A percentile compares a stretch with the other conserved stretches of the same genome.
These are phyloP conservation scores for Rhagonycha fulva DNA, from an alignment of 2,888 invertebrate genomes.

Conservation along the genomic window DNA sequence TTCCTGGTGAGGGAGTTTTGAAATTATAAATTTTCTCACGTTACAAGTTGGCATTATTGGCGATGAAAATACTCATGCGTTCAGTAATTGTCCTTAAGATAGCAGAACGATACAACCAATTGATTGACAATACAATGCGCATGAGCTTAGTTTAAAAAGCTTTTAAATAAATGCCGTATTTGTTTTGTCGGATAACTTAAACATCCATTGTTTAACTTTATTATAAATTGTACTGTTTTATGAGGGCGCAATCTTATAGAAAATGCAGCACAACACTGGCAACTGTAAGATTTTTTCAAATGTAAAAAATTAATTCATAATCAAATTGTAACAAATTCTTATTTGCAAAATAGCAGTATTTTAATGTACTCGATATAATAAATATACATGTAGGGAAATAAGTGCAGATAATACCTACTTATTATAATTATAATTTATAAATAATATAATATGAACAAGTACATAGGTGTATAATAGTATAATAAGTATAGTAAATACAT, in stretches of 20 bases:
- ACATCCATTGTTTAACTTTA: slow-evolving; percentile 22
- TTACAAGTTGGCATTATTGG: neutral
- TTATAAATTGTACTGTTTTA: slow-evolving; percentile 24
- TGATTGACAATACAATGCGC: slow-evolving; percentile 29
- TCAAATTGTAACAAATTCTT: neutral
- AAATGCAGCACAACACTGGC: neutral
- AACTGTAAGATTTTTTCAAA: neutral
- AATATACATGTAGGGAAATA: too few relatives aligned
- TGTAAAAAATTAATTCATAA: neutral
- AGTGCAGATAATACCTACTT: too few relatives aligned
- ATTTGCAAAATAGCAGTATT: neutral
- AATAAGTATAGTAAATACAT: too few relatives aligned
- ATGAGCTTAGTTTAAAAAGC: slow-evolving; percentile 22
- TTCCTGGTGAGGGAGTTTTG: slow-evolving; percentile 8
- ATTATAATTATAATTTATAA: too few relatives aligned
- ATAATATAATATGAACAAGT: too few relatives aligned
- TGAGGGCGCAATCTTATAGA: slow-evolving; percentile 6
- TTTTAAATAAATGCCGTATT: slow-evolving; percentile 27
- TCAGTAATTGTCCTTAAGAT: slow-evolving; percentile 26
- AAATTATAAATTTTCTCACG: neutral
- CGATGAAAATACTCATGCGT: slow-evolving; percentile 8
- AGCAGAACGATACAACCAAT: slow-evolving; percentile 20
- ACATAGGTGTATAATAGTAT: too few relatives aligned
- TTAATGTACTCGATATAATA: neutral
- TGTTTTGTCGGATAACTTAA: slow-evolving; percentile 23